Evolutionary conservation across 2,113 vertebrate genomes (phyloP).

Genomic region (Aptenodytes forsteri): DNA sequence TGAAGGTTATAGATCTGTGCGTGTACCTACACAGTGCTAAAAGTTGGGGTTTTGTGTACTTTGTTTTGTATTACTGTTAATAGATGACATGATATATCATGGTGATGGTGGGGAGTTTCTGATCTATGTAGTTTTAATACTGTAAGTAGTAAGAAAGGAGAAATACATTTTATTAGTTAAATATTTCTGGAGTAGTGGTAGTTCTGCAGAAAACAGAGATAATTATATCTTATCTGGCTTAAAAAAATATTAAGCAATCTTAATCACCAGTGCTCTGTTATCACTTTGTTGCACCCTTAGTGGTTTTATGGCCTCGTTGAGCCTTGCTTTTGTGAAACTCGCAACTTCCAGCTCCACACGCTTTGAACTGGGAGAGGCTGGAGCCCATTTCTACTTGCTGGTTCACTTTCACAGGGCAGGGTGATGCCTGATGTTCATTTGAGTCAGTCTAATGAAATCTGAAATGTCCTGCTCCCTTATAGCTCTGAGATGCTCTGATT

Average conservation of each 20-base stretch:
- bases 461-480: neutral
- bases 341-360: accelerated
- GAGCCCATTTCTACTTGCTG: neutral
- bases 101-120: neutral
- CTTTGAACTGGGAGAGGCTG: neutral
- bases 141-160: neutral
- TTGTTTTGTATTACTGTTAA: neutral
- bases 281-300: accelerated
- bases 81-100: neutral
- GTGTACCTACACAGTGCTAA: neutral
- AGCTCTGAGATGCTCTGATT: neutral
- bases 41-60: neutral
- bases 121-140: neutral
- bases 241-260: neutral
- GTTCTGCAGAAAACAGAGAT: neutral
- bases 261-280: neutral
- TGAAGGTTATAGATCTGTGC: neutral
- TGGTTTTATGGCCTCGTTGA: neutral
- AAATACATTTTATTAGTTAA: neutral
- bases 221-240: neutral
- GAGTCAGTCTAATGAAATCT: neutral
- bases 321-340: neutral
- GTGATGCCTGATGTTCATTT: neutral
- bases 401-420: neutral
- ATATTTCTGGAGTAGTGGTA: neutral